Evolutionary conservation across 2,797 vertebrate species (phyloP), one percentile per base, ranked within the genome.

Genomic region (Enteromius radiatus): DNA sequence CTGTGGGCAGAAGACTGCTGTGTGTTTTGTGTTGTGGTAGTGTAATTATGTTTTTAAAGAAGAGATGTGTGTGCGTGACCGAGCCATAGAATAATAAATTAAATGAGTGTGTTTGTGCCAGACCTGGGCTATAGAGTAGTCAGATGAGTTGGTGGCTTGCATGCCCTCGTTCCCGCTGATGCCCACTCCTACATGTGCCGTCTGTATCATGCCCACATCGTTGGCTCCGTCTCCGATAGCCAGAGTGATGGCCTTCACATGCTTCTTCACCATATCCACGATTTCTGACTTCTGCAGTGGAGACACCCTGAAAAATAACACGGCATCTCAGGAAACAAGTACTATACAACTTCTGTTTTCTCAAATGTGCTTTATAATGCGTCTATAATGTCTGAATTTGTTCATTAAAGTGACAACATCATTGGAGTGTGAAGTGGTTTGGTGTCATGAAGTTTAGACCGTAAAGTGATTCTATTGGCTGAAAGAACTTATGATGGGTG

Each of bases 181-280:
- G 56, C 98, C 98, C 61, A 99, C 97, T 15, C 98, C 98, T 3
- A 99, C 97, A 0, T 99, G 98, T 70, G 98, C 98, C 0, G 97
- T 99, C 93, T 99, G 97, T 91, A 99, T 99, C 98, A 99, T 99
- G 78, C 98, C 98, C n/a, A 99, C 98, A 0, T 99, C 98, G 0
- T 99, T 99, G 70, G 98, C 98, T 8, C 98, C 98, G 0, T 99
- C 98, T n/a, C 98, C 98, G 10, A 99, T 98, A 31, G 98, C 98
- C 83, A 99, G 94, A 0, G 98, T 99, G 93, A 99, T 98, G 91
- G 97, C 98, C 88, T 99, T 98, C 84, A 99, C 98, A 0, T 97
- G 96, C 86, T 96, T 97, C 95, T 99, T 99, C 89, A 99, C 98
- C 95, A 99, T 98, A 41, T 99, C 98, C 90, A 99, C 98, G 3